Conservation (phyloP, 2,113 vertebrate genomes). For the Pterophyllum scalare region DNA sequence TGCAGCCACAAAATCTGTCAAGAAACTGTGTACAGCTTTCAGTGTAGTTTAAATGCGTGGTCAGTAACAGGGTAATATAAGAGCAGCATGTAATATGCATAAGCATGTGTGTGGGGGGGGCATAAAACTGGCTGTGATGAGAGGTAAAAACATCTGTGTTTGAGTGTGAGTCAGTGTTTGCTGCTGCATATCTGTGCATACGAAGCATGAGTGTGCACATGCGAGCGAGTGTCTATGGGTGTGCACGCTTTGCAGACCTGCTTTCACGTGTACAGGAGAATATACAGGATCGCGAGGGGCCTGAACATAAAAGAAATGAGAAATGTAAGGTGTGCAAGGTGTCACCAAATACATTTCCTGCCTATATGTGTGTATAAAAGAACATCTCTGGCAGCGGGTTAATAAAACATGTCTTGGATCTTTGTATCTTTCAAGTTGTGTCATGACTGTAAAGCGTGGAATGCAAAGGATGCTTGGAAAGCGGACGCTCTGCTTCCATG, state of each 20-base stretch:
- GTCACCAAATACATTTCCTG: constrained; percentile 13
- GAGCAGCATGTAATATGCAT: constrained; percentile 63
- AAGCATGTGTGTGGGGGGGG: constrained; percentile 48
- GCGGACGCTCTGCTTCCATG: neutral
- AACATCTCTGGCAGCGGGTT: neutral
- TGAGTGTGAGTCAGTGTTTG: constrained; percentile 63
- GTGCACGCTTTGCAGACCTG: constrained; percentile 9
- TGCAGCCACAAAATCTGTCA: constrained; percentile 12
- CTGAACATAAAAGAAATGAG: constrained; percentile 12
- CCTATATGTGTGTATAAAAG: neutral
- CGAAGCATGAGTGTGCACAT: constrained; percentile 17
- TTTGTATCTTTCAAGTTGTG: constrained; percentile 17
- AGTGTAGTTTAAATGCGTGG: constrained; percentile 13
- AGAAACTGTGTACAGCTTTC: neutral
- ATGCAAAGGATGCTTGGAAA: neutral
- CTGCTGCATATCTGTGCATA: constrained; percentile 42
- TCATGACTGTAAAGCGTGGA: neutral
- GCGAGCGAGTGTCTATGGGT: constrained; percentile 7
- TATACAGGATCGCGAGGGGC: neutral
- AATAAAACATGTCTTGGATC: constrained; percentile 22
- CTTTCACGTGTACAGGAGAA: constrained; percentile 43
- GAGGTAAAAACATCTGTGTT: constrained; percentile 61
- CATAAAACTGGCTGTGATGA: constrained; percentile 23
- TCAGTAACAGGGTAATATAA: constrained; percentile 44
- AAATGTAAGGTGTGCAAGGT: constrained; percentile 20